Evolutionary conservation across 2,113 vertebrate species (phyloP), one percentile per base, ranked within the genome.

Genomic region (Acanthochromis polyacanthus): DNA sequence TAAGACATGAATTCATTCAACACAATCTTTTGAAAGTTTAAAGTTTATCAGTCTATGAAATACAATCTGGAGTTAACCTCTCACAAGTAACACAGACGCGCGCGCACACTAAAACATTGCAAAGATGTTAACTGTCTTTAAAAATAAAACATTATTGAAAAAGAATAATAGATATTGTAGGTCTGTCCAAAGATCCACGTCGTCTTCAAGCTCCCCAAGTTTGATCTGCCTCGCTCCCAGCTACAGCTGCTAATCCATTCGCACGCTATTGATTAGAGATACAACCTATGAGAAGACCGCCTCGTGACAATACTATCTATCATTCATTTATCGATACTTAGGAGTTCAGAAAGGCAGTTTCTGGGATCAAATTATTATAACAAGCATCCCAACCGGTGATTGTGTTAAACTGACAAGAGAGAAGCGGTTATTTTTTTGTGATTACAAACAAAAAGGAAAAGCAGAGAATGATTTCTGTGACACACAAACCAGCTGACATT

Each of bases 1-100:
- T 93, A 94, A 92, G 93, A 95, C 95, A 91, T 88, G 86, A 93
- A 91, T 89, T 93, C 91, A 93, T 93, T 92, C 91, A 93, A 91
- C 92, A 94, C 89, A 94, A 92, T 91, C 85, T 85, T 91, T 85
- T 92, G 69, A 94, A 92, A 92, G 90, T 89, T 91, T 89, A 88
- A 93, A 92, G 87, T 86, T 90, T 76, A 89, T 93, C 88, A 88
- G 83, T 89, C 88, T 88, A 89, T 91, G 91, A 93, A 93, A 94
- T 91, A 93, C 91, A 92, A 91, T 91, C 89, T 80, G 75, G 72
- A 91, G 86, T 90, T 87, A 82, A 89, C 87, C 90, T 88, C 90
- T 92, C 81, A 91, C 90, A 80, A 90, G 80, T 85, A 91, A 89
- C 86, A 90, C 84, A 91, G 77, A 87, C 75, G 32, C 84, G 72